Evolutionary conservation across 2,797 vertebrate genomes (phyloP).

Genomic region (Danio tinwini): DNA sequence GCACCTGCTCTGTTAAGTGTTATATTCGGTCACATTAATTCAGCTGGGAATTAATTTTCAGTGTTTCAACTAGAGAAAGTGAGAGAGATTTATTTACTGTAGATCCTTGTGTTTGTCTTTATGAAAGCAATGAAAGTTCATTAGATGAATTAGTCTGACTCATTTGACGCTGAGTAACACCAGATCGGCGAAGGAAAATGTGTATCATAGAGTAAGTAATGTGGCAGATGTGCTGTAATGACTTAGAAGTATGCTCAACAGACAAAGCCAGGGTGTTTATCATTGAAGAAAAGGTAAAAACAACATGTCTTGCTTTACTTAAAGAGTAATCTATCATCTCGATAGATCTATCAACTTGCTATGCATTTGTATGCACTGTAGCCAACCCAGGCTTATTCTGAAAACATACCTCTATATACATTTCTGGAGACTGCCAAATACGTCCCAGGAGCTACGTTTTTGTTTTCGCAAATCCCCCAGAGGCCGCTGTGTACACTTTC

Average conservation of each 20-base stretch:
- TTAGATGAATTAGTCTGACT: constrained; percentile 53
- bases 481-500: too few species aligned
- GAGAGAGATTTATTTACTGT: constrained; percentile 49
- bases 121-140: constrained; percentile 54
- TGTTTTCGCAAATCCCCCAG: too few species aligned
- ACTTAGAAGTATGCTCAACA: constrained; percentile 38
- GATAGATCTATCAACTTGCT: not conserved
- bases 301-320: not conserved
- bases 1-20: constrained; percentile 42
- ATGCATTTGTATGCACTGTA: not conserved
- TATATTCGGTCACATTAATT: constrained; percentile 23
- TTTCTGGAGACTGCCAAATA: too few species aligned
- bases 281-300: not conserved
- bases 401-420: too few species aligned
- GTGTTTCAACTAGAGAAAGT: constrained; percentile 24
- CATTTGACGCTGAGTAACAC: constrained; percentile 35
- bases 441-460: too few species aligned
- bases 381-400: too few species aligned
- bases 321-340: not conserved
- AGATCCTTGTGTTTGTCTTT: constrained; percentile 51
- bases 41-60: constrained; percentile 35
- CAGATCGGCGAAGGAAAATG: constrained; percentile 49
- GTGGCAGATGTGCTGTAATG: constrained; percentile 68
- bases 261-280: constrained; percentile 9
- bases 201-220: constrained; percentile 56